These are phyloP conservation scores for Samia ricini DNA, from an alignment of 1,140 invertebrate species.

Conservation along the genomic window DNA sequence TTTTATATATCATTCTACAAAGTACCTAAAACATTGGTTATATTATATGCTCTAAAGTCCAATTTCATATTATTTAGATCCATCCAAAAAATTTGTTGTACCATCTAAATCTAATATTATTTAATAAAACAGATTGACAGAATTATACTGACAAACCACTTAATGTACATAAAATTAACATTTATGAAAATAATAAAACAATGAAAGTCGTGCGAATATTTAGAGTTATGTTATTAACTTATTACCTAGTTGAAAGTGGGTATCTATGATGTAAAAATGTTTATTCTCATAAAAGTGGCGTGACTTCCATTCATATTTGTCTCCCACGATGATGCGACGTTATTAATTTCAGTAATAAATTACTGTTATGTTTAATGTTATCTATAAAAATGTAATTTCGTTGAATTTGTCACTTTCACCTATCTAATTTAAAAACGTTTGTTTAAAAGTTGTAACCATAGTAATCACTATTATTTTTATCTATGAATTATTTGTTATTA, in stretches of 20 bases:
- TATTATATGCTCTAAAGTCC: no score
- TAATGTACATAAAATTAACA: no score
- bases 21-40: no score
- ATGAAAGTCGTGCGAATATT: conserved; percentile 2
- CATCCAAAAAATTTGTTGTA: no score
- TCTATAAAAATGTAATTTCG: conserved; percentile 14
- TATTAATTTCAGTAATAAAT: conserved; percentile 38
- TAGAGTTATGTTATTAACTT: neutral
- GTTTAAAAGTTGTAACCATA: no score
- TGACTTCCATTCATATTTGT: conserved; percentile 52
- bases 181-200: neutral
- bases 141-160: no score
- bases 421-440: neutral
- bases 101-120: no score
- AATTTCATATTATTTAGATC: no score
- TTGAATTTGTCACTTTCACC: conserved; percentile 10
- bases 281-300: conserved; percentile 41
- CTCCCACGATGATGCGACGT: conserved; percentile 56
- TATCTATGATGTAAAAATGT: conserved; percentile 41
- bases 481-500: no score
- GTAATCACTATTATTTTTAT: no score
- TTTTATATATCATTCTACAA: no score
- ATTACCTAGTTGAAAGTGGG: conserved; percentile 54
- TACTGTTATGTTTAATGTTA: conserved; percentile 26
- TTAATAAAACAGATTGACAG: no score